Evolutionary conservation across 2,888 invertebrate genomes (phyloP), one percentile per base, ranked within the genome.

Genomic region (Agrochola lychnidis): DNA sequence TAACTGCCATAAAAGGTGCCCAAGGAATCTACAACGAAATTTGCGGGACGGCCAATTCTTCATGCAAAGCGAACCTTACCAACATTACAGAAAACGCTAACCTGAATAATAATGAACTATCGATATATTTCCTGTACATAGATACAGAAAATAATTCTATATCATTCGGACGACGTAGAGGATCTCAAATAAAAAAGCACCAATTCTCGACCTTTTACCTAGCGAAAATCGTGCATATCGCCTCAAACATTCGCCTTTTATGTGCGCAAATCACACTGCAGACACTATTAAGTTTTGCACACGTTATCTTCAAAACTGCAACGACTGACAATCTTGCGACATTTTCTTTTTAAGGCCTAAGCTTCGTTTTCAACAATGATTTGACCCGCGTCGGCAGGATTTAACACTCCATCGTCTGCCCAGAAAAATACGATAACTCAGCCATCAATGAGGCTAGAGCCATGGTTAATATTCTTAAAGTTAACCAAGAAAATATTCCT

Each of bases 21-120:
- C 30, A 66, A 59, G 30, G n/a, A 59, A 67, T 66, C 36, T 36
- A 42, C 48, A 42, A 25, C 5, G 56, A 48, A 25, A 62, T 82
- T 56, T 12, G n/a, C 61, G 56, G 14, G 45, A 30, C 30, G 40
- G 0, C 78, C 53, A 81, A 66, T 40, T 81, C 30, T 61, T 82
- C 45, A 61, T 82, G 66, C 76, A 61, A 78, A 81, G 7, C n/a
- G 19, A 36, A n/a, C 40, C 42, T 16, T 30, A 45, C 16, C 7
- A 25, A 59, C n/a, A 30, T 14, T 53, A n/a, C 14, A 36, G 36
- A 53, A 53, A 53, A 61, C 22, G 16, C 45, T 25, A 36, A 56
- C 14, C 36, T 45, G 14, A 53, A 61, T 72, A 48, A 36, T 42
- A 70, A 76, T 61, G 12, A 51, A 53, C 36, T 7, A 53, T 40